Evolutionary conservation across 2,797 vertebrate species (phyloP), one percentile per base, ranked within the genome.

Genomic region (Poliocrania exsul): DNA sequence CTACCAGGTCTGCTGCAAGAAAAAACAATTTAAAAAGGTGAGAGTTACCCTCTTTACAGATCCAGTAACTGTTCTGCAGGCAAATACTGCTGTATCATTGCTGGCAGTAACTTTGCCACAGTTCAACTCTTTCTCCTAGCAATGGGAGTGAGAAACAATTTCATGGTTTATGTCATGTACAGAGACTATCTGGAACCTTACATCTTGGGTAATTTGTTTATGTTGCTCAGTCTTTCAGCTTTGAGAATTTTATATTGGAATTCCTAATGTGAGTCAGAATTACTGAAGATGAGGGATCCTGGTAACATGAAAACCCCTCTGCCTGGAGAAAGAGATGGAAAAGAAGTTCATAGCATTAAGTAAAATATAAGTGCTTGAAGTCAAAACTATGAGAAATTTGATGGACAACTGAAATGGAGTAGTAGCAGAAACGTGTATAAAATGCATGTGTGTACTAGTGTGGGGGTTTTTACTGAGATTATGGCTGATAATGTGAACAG

Each of bases 1-100:
- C 97, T 96, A 98, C 98, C 97, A 98, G 99, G 97, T 98, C 98
- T 97, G 98, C 99, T 73, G 97, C 99, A 97, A 98, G 98, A 90
- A 97, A 98, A 97, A 98, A 96, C 92, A 98, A 95, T 97, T 96
- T 98, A 31, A 98, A 98, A 97, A 98, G 98, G 98, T 99, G 99
- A 99, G 99, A 96, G 95, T 95, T 96, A 49, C 44, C 74, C 37
- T 97, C 87, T 89, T 94, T 95, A 95, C 86, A 81, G 92, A 82
- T 95, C 8, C 28, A 91, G 40, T 71, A 37, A 38, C 53, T 37
- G 23, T 95, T 94, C 64, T 92, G 26, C 46, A 85, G 71, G 81
- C 51, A 81, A 53, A 49, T 77, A 46, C 65, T 58, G 40, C 38
- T 24, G 0, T 69, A 42, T 58, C 47, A 9, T 31, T 62, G 40